Evolutionary conservation across 2,797 vertebrate species (phyloP).

Genomic region (Amniataba percoides): DNA sequence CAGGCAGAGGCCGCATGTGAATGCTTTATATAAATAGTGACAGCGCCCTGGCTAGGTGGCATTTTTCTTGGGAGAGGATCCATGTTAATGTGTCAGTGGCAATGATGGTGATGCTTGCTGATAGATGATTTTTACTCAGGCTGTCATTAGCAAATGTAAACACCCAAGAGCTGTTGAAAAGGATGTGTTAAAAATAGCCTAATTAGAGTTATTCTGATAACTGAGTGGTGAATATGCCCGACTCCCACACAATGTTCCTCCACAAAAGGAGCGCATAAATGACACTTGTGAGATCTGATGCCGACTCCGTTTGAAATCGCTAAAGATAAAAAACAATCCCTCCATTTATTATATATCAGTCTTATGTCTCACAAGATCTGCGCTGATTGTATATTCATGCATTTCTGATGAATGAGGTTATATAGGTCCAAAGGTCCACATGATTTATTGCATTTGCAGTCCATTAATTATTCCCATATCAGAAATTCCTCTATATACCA

Average conservation of each 20-base stretch:
- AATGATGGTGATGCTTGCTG: constrained; percentile 82
- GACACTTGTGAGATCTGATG: constrained; percentile 69
- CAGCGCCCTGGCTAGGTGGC: constrained; percentile 35
- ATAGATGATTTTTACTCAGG: constrained; percentile 79
- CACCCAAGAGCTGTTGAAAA: constrained; percentile 79
- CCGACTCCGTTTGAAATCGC: constrained; percentile 38
- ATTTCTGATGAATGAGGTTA: constrained; percentile 44
- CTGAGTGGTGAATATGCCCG: constrained; percentile 71
- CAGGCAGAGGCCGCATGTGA: neutral
- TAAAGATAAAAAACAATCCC: constrained; percentile 7
- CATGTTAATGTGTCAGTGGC: constrained; percentile 67
- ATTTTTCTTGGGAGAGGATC: constrained; percentile 59
- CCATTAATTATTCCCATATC: constrained; percentile 61
- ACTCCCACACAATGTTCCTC: constrained; percentile 73
- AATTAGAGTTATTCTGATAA: constrained; percentile 83
- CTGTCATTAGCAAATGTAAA: constrained; percentile 84
- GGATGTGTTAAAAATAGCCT: constrained; percentile 84
- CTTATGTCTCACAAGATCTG: constrained; percentile 21
- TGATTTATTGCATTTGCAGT: constrained; percentile 62
- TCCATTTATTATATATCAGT: constrained; percentile 52
- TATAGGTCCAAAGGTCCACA: constrained; percentile 38
- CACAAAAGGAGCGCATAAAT: constrained; percentile 62
- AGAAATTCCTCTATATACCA: constrained; percentile 50
- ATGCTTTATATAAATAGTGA: constrained; percentile 14
- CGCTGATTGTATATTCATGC: constrained; percentile 42